Evolutionary conservation across 2,113 vertebrate species (phyloP).

Genomic region (Paraplagusia blochii): DNA sequence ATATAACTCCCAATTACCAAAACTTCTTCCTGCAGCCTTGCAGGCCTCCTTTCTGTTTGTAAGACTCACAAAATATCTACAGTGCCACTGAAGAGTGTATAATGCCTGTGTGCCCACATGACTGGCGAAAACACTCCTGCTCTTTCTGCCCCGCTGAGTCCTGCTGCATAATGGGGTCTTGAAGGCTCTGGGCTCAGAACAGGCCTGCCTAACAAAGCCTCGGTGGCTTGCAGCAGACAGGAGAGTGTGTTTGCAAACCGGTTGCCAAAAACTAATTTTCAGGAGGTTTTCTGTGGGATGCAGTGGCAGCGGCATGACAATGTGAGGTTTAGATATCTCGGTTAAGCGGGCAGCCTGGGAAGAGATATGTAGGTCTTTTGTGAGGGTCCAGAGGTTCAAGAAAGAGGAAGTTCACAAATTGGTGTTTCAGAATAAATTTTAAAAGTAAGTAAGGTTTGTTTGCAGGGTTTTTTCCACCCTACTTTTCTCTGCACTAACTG

Average conservation of each 20-base stretch:
- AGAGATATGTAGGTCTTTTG: constrained; percentile 62
- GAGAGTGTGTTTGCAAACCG: constrained; percentile 75
- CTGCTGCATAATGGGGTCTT: constrained; percentile 82
- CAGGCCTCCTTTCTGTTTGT: constrained; percentile 77
- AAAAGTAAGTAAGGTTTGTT: constrained; percentile 24
- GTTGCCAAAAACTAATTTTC: constrained; percentile 82
- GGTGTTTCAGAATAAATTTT: constrained; percentile 53
- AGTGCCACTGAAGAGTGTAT: constrained; percentile 81
- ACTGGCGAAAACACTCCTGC: constrained; percentile 80
- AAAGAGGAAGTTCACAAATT: constrained; percentile 63
- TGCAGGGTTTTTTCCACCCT: constrained; percentile 5
- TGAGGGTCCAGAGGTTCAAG: constrained; percentile 56
- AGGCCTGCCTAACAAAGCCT: constrained; percentile 83
- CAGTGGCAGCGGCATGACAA: constrained; percentile 73
- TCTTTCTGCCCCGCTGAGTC: constrained; percentile 84
- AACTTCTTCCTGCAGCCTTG: constrained; percentile 75
- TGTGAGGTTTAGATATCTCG: constrained; percentile 75
- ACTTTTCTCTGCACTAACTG: constrained; percentile 19
- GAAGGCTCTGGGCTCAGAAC: constrained; percentile 80
- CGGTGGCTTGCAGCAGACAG: constrained; percentile 80
- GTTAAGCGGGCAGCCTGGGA: constrained; percentile 48
- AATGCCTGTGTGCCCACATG: constrained; percentile 83
- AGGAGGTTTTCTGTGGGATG: constrained; percentile 73
- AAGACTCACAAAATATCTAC: constrained; percentile 80
- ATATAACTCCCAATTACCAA: constrained; percentile 85